Base-by-base conservation (phyloP, 1,140 invertebrate species). In the Drosophila arizonae region DNA sequence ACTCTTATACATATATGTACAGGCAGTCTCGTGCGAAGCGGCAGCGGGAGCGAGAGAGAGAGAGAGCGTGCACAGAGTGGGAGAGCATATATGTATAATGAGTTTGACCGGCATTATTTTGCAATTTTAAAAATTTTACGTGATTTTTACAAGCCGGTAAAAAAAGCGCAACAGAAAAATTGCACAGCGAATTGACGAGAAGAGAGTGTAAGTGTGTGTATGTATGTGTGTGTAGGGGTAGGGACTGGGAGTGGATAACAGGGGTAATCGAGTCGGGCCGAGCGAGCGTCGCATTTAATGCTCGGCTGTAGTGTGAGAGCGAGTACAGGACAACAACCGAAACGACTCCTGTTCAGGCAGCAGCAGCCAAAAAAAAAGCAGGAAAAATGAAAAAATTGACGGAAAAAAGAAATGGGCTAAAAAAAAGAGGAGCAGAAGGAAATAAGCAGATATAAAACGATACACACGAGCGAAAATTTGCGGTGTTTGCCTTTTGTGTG, bases 41-140 rank as follows among this genome's bases (percentile, higher is more conserved):
- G 1, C 5, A 4, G 15, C 5, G 43, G 0, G 17, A 6, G 17
- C 57, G 41, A 45, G 5, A 48, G 6, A 11, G 28, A 50, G 8
- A 15, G 1, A 6, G 15, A 63, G 17, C 13, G 39, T 17, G 30
- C 30, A 6, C 24, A n/a, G 51, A 61, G 48, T 45, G 26, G 9
- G 36, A 67, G 26, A 33, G 39, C 33, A 43, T 36, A 54, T 51
- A 58, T 58, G 39, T 52, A 39, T 57, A 80, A 78, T 85, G 81
- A 85, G 77, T 80, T 80, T 85, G 81, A 80, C 75, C 71, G 77
- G 77, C 81, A 85, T 86, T 78, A 86, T 86, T 85, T 72, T 75
- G 74, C 81, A 72, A 86, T 86, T 81, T 81, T 65, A 76, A 86
- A 65, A 85, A 80, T 80, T 77, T 55, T 70, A 67, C 81, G 77